Evolutionary conservation across 2,888 invertebrate genomes (phyloP), one percentile per base, ranked within the genome.

Genomic region (Agrochola circellaris): DNA sequence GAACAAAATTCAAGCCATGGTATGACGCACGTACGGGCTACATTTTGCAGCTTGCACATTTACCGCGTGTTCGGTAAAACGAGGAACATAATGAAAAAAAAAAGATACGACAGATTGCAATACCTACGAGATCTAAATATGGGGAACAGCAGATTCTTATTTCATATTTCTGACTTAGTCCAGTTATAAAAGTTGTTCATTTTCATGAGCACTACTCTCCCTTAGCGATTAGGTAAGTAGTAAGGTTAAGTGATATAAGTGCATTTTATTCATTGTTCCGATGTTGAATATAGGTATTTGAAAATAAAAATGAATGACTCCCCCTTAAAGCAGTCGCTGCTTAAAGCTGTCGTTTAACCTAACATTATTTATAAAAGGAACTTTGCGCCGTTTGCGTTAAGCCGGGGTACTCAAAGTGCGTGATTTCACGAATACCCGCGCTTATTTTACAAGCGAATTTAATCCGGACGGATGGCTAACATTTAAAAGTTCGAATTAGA

Each of bases 401-500:
- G 2, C 71, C 6, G 17, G 2, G 15, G 0, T 26, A 51, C 51
- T 15, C 1, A 8, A 42, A 56, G 3, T 30, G 23, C 11, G n/a
- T 73, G 15, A 34, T 73, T 58, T 34, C 6, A 45, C 15, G 13
- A 45, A 58, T 45, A 45, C 20, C 38, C 13, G 15, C 26, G 3
- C 9, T 6, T 9, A 34, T 38, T 54, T 73, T 30, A 42, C 17
- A 30, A 17, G 17, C 4, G 15, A 80, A 42, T 73, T 73, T 42
- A 58, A 38, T 26, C 23, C 58, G 11, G 4, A 81, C n/a, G 6
- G 5, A 51, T 65, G 51, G 51, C 30, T 23, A 23, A 7, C 13
- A 64, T 73, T 26, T 30, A 1, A 64, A 74, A 34, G 56, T 65
- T 78, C 5, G 30, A 65, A 58, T 51, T 51, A 30, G 38, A 65